Evolutionary conservation across 2,113 vertebrate genomes (phyloP).

Genomic region (Craseonycteris thonglongyai): DNA sequence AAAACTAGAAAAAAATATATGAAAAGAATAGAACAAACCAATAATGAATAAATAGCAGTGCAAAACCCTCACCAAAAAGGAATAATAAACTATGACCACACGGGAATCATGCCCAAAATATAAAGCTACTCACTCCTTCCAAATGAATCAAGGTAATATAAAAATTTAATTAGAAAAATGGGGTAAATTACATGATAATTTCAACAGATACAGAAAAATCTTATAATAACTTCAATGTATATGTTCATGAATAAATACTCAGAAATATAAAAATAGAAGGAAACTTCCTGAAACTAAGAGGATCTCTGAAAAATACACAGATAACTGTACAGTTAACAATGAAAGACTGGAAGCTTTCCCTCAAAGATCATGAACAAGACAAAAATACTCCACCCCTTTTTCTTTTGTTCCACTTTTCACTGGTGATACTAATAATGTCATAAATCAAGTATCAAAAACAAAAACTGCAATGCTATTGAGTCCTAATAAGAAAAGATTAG

Average conservation of each 20-base stretch:
- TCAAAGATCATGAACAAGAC: not conserved
- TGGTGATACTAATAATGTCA: not conserved
- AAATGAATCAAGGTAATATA: not conserved
- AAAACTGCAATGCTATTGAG: too few relatives aligned
- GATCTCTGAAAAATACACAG: not conserved
- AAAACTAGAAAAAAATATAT: not conserved
- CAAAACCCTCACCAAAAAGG: not conserved
- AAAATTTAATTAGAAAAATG: not conserved
- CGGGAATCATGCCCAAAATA: not conserved
- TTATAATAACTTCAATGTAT: not conserved
- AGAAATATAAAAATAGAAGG: not conserved
- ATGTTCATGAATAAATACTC: not conserved
- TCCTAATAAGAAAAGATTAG: not conserved
- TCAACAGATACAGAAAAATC: not conserved
- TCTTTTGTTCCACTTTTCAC: not conserved
- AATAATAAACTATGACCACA: not conserved
- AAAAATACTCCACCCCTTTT: not conserved
- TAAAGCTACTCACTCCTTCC: not conserved
- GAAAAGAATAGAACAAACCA: not conserved
- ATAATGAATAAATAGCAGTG: not conserved
- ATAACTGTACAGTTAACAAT: not conserved
- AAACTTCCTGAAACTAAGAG: not conserved
- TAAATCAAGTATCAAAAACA: not conserved
- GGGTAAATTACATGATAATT: not conserved
- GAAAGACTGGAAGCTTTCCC: not conserved